Evolutionary conservation across 2,888 invertebrate species (phyloP).

Genomic region (Eristalinus sepulchralis): DNA sequence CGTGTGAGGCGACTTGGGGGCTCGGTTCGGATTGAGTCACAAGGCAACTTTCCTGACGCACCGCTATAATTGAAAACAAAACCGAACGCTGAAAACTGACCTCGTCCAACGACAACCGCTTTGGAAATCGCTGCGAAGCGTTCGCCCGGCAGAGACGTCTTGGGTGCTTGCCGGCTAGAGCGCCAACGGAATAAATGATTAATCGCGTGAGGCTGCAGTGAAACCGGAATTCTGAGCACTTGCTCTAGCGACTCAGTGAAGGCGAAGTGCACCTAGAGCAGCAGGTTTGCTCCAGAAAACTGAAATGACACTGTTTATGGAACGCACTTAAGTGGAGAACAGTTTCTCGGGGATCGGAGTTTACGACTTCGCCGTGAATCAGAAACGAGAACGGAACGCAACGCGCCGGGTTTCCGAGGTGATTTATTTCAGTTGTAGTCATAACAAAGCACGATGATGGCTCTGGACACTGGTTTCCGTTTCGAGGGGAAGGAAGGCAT

Average conservation of each 20-base stretch:
- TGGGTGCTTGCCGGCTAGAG: not conserved
- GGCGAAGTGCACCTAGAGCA: not conserved
- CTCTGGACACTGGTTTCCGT: not conserved
- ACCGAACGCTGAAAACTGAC: conserved; percentile 43
- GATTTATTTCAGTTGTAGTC: not conserved
- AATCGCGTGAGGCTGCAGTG: not conserved
- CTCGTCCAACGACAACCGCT: conserved; percentile 54
- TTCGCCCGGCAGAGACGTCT: not conserved
- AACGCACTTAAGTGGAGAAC: not conserved
- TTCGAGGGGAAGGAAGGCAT: not conserved
- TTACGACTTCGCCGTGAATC: not conserved
- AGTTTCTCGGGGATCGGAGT: not conserved
- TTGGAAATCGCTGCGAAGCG: conserved; percentile 11
- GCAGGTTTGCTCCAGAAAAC: not conserved
- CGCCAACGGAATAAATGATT: not conserved
- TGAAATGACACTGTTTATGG: not conserved
- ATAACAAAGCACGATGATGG: not conserved
- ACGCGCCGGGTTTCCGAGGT: not conserved
- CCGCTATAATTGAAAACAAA: conserved; percentile 43
- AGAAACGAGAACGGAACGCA: not conserved
- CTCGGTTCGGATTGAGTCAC: not conserved
- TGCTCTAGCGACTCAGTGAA: too few relatives aligned
- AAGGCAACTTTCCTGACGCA: conserved; percentile 38
- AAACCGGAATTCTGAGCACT: not conserved
- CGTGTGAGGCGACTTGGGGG: not conserved